Percentiles rank a stretch among this genome's conserved stretches.
Conservation (phyloP, 2,113 vertebrate genomes). For the Dipodomys ordii region DNA sequence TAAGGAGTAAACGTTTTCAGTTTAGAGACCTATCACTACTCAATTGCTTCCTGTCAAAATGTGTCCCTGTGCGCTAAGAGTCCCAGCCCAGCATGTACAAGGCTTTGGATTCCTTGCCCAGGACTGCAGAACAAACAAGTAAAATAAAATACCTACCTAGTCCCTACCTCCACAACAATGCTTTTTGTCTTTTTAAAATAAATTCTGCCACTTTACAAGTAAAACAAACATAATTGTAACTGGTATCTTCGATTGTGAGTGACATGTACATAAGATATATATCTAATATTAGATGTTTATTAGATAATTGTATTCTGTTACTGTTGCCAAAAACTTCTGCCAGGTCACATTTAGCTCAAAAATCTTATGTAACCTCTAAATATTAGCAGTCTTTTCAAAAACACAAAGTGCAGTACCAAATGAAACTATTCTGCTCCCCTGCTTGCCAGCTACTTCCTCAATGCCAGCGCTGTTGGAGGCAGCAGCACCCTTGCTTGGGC, state of each 20-base stretch:
- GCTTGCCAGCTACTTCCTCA: constrained; percentile 33
- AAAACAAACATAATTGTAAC: constrained; percentile 16
- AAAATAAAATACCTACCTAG: background rate
- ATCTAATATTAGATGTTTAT: background rate
- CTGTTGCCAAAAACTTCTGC: constrained; percentile 22
- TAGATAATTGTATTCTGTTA: background rate
- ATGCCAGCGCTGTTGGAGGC: background rate
- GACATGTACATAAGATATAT: background rate
- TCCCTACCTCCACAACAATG: background rate
- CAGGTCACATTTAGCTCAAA: constrained; percentile 22
- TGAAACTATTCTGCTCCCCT: constrained; percentile 21
- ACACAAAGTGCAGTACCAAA: constrained; percentile 13
- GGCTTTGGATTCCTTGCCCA: too few species aligned
- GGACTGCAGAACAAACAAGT: background rate
- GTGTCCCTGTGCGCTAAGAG: too few species aligned
- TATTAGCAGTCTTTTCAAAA: constrained; percentile 57
- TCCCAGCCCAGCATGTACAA: too few species aligned
- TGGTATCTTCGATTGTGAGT: background rate
- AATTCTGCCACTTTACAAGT: constrained; percentile 8
- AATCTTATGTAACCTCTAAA: constrained; percentile 27
- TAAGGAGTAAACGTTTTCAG: background rate
- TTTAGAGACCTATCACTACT: background rate
- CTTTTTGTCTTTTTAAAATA: constrained; percentile 6
- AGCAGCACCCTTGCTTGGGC: background rate
- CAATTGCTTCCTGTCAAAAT: background rate